phyloP scores from a whole-genome alignment of 1,140 invertebrate genomes.

The Heliconius hewitsoni region DNA sequence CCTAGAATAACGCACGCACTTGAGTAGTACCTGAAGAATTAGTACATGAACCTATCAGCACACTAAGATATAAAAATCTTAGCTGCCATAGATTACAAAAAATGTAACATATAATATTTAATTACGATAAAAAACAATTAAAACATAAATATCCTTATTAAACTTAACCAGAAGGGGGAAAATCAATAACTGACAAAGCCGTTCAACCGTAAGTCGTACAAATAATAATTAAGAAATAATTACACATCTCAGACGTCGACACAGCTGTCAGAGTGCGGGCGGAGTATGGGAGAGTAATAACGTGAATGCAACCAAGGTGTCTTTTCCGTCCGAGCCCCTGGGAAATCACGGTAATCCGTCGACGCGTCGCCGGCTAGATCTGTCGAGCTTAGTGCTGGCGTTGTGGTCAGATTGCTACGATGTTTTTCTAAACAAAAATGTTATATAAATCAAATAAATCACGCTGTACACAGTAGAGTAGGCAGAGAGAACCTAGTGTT shows the following conservation, averaged over 20 bases:
- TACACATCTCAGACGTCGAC: conserved; percentile 37
- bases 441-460: neutral
- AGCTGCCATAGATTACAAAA: no score
- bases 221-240: conserved; percentile 44
- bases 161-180: neutral
- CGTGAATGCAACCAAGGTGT: conserved; percentile 59
- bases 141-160: neutral
- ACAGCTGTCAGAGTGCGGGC: conserved; percentile 30
- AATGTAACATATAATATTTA: no score
- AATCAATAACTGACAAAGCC: conserved; percentile 14
- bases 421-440: neutral
- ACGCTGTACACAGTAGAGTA: no score
- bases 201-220: conserved; percentile 27
- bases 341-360: conserved; percentile 78
- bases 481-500: no score
- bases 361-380: conserved; percentile 60
- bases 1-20: no score
- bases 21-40: no score
- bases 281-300: conserved; percentile 48
- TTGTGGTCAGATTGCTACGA: conserved; percentile 12
- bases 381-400: conserved; percentile 50
- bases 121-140: no score
- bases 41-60: no score
- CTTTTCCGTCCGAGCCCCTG: conserved; percentile 66
- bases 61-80: no score